Percentiles rank a stretch among this genome's conserved stretches.
These are phyloP conservation scores for Pandemis corylana DNA, from an alignment of 2,888 invertebrate genomes.

Conservation along the genomic window DNA sequence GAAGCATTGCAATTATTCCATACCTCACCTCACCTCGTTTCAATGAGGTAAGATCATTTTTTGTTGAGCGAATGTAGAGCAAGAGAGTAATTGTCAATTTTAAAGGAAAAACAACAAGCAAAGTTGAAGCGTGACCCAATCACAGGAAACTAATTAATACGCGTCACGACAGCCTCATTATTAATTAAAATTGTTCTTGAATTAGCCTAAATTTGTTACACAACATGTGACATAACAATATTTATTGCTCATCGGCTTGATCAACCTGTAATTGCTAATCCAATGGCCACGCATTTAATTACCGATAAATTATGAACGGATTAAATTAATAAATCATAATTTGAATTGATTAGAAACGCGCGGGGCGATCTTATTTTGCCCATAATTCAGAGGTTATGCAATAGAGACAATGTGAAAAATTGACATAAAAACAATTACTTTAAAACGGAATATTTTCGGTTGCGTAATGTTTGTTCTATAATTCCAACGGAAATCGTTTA, in stretches of 20 bases:
- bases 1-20: too few relatives aligned
- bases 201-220: constrained; percentile 27
- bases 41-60: neutral
- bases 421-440: neutral
- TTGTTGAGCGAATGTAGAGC: neutral
- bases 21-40: neutral
- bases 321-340: constrained; percentile 34
- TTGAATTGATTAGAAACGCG: constrained; percentile 37
- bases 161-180: constrained; percentile 6
- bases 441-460: neutral
- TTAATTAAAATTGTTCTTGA: constrained; percentile 27
- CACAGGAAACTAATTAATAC: constrained; percentile 11
- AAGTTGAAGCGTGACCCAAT: constrained; percentile 1
- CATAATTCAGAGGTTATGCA: constrained; percentile 23
- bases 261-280: constrained; percentile 42
- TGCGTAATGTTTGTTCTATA: constrained; percentile 15
- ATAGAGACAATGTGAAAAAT: constrained; percentile 16
- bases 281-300: constrained; percentile 46
- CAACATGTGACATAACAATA: constrained; percentile 37
- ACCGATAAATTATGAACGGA: constrained; percentile 36
- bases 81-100: neutral
- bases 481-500: neutral
- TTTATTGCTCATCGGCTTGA: constrained; percentile 36
- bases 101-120: constrained; percentile 3
- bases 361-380: constrained; percentile 15